A percentile compares a stretch with the other conserved stretches of the same genome.
These are phyloP conservation scores for Perca fluviatilis DNA, from an alignment of 2,113 vertebrate genomes.

Conservation along the genomic window DNA sequence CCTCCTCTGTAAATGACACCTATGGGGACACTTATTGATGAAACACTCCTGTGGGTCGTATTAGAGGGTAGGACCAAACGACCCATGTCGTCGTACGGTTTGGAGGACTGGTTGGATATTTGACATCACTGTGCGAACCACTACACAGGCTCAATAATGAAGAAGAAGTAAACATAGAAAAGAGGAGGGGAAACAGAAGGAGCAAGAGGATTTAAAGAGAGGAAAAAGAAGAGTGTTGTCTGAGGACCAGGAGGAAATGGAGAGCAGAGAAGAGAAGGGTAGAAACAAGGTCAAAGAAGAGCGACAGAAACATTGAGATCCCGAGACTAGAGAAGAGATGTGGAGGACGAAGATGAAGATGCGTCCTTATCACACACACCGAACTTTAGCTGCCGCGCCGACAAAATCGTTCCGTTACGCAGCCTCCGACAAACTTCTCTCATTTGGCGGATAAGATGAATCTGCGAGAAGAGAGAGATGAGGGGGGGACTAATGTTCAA, in stretches of 20 bases:
- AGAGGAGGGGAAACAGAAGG: not conserved
- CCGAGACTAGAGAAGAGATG: not conserved
- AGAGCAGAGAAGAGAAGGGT: not conserved
- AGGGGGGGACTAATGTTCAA: conserved; percentile 58
- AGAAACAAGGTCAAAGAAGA: not conserved
- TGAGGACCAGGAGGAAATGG: too few relatives aligned
- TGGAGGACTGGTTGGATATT: too few relatives aligned
- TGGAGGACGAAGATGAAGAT: conserved; percentile 34
- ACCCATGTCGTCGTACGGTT: too few relatives aligned
- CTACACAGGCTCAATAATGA: not conserved
- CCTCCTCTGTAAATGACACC: too few relatives aligned
- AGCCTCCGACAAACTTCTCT: conserved; percentile 67
- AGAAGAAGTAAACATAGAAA: not conserved
- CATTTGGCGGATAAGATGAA: conserved; percentile 78
- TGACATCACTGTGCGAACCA: not conserved
- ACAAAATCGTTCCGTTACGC: conserved; percentile 52
- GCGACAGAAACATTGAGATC: not conserved
- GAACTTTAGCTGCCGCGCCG: conserved; percentile 51
- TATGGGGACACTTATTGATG: too few relatives aligned
- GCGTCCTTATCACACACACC: conserved; percentile 23
- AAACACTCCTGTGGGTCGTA: too few relatives aligned
- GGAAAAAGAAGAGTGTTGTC: too few relatives aligned
- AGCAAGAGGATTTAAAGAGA: not conserved
- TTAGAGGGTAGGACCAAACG: too few relatives aligned
- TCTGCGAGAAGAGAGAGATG: conserved; percentile 62